phyloP scores from a whole-genome alignment of 92 coral and sea anemone genomes.

The Galaxea fascicularis region DNA sequence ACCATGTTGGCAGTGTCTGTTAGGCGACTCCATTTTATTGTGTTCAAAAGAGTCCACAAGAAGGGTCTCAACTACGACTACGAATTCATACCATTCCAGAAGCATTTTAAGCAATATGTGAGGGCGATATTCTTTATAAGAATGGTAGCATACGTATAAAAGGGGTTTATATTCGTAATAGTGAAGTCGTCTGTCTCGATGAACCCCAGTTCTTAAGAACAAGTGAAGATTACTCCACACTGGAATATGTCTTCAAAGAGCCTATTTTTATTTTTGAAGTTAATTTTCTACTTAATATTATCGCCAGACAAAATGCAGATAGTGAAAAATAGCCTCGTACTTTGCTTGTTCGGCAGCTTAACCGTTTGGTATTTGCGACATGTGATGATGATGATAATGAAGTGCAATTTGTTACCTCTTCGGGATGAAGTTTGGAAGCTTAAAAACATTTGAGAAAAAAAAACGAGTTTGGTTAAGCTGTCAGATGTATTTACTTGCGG shows the following conservation, averaged over 20 bases:
- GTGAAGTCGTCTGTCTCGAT: neutral
- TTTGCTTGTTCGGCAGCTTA: neutral
- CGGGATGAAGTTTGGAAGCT: too few relatives aligned
- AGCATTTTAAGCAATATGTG: neutral
- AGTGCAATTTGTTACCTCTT: too few relatives aligned
- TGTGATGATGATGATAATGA: too few relatives aligned
- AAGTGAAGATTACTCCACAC: neutral
- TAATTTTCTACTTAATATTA: neutral
- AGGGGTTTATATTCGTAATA: too few relatives aligned
- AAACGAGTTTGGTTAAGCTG: neutral
- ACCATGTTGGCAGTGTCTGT: too few relatives aligned
- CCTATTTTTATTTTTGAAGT: neutral
- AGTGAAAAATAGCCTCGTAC: neutral
- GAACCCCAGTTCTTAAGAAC: neutral
- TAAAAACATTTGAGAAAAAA: neutral
- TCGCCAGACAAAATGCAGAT: neutral
- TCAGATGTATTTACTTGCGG: neutral
- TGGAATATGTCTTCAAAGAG: slow-evolving; percentile 3
- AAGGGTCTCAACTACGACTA: neutral
- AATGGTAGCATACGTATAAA: neutral
- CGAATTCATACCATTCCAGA: neutral
- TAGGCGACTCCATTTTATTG: too few relatives aligned
- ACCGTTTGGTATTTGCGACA: neutral
- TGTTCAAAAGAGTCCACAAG: neutral
- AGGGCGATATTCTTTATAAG: slow-evolving; percentile 6